These are phyloP conservation scores for Pachypanchax playfairii DNA, from an alignment of 2,113 vertebrate species.

Conservation along the genomic window DNA sequence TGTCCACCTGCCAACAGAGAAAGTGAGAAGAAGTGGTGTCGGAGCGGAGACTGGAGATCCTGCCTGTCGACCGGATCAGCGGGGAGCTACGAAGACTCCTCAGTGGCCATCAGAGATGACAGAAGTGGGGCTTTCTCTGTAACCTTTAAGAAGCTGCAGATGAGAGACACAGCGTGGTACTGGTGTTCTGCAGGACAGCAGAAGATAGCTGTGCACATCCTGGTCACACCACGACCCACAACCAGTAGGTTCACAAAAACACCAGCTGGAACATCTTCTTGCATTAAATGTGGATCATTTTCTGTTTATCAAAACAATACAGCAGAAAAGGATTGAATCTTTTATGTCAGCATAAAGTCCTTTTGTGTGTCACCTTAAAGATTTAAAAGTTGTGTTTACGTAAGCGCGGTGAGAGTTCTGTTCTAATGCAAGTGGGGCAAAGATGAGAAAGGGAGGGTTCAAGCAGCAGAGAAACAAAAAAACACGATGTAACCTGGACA, in stretches of 20 bases:
- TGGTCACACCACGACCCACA: constrained; percentile 40
- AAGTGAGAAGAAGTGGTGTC: constrained; percentile 79
- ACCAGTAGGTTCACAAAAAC: constrained; percentile 56
- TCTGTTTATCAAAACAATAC: not conserved
- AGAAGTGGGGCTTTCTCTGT: constrained; percentile 60
- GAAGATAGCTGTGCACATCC: constrained; percentile 37
- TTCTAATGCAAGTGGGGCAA: not conserved
- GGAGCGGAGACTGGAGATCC: constrained; percentile 69
- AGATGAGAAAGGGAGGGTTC: not conserved
- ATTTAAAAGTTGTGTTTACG: no score
- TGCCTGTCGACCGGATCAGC: constrained; percentile 63
- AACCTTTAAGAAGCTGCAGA: constrained; percentile 68
- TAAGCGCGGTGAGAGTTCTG: no score
- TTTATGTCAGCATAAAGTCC: no score
- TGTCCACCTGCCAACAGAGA: constrained; percentile 60
- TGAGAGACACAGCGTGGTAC: constrained; percentile 69
- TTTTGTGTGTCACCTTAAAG: no score
- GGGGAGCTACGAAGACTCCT: constrained; percentile 54
- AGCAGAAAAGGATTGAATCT: no score
- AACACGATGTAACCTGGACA: no score
- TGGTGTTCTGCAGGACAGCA: constrained; percentile 61
- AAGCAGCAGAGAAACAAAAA: not conserved
- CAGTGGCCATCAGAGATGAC: constrained; percentile 74
- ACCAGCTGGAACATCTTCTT: no score
- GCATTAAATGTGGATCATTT: not conserved